Evolutionary conservation across 2,888 invertebrate species (phyloP), one percentile per base, ranked within the genome.

Genomic region (Microplitis deprimator): DNA sequence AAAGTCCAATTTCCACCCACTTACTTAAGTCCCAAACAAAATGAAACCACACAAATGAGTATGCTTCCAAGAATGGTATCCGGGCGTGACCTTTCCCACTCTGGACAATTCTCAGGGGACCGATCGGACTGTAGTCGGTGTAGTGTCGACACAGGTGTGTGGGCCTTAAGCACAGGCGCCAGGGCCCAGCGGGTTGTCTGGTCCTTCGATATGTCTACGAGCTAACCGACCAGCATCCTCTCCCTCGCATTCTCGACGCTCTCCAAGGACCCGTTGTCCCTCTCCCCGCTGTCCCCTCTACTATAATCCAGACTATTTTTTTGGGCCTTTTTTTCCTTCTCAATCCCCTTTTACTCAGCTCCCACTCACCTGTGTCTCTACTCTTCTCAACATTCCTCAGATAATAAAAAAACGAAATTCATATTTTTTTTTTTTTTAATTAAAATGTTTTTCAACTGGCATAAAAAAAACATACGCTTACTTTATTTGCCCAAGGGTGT

Each of bases 101-200:
- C 65, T 65, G 50, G 29, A 50, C 29, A 65, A 8, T 65, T 65
- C 65, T 65, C 59, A 50, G 61, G 13, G 50, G 8, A 8, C 50
- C 72, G 73, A 77, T 69, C 64, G 39, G 72, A 10, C 68, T 60
- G 73, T 59, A 59, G 77, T 29, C 29, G 29, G 29, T 75, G 75
- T 71, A 70, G 73, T 79, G 77, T 76, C 80, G 77, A 81, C 84
- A 85, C 85, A 85, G 85, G 85, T 85, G 85, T 82, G 84, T 76
- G 79, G 73, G 70, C 77, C 69, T 76, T 67, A 60, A 73, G 77
- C 73, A 74, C 69, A 85, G 85, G 85, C 85, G 85, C 85, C 85
- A 83, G 83, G 82, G 82, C 84, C 81, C 85, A 83, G 83, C 83
- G 78, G 83, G 83, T 80, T 80, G 80, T 80, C 81, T 76, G 78